Percentiles rank a stretch among this genome's conserved stretches.
Evolutionary conservation across 2,797 vertebrate species (phyloP).

Genomic region (Notoglanidium macrostoma): DNA sequence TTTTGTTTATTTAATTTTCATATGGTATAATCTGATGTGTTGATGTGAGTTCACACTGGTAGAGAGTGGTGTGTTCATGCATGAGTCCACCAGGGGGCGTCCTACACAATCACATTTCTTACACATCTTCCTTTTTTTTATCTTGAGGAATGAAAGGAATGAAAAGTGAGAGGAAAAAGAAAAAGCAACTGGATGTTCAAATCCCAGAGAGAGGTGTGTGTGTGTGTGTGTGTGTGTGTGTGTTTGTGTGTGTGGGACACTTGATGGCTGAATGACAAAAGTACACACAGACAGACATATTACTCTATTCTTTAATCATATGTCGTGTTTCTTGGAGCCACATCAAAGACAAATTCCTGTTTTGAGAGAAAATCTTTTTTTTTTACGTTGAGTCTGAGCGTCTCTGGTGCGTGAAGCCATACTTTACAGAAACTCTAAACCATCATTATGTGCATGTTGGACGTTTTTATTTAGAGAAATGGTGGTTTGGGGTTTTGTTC

Average conservation of each 20-base stretch:
- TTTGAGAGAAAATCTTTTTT: conserved; percentile 2
- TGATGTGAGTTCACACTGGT: not conserved
- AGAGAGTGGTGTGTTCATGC: too few relatives aligned
- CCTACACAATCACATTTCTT: not conserved
- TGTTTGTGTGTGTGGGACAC: not conserved
- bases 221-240: conserved; percentile 7
- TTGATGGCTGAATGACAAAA: not conserved
- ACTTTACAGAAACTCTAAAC: conserved; percentile 1
- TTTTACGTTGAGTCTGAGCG: not conserved
- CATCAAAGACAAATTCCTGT: not conserved
- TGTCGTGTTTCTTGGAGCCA: not conserved
- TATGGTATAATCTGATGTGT: not conserved
- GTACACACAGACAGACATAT: not conserved
- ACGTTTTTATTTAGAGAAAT: not conserved
- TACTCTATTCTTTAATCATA: not conserved
- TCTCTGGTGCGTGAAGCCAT: not conserved
- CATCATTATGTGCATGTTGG: not conserved
- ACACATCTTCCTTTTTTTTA: not conserved
- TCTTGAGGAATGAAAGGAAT: not conserved
- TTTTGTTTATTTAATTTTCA: not conserved
- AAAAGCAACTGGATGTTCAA: not conserved
- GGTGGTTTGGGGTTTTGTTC: not conserved
- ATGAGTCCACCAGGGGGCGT: not conserved
- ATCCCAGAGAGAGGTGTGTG: not conserved
- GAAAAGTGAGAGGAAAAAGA: not conserved